Conservation (phyloP, 2,888 invertebrate species). For the Chaitophorus viminalis region DNA sequence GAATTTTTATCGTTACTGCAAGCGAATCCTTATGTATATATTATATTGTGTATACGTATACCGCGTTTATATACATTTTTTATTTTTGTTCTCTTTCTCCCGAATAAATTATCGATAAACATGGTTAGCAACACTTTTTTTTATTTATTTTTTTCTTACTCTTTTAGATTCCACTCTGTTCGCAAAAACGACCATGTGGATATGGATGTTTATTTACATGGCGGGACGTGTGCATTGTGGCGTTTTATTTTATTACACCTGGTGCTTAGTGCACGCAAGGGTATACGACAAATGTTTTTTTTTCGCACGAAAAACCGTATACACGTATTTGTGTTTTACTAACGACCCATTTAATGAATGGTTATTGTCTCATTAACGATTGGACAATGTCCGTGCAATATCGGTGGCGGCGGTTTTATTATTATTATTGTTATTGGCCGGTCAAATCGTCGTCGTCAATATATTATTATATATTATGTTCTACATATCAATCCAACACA, state of each 20-base stretch:
- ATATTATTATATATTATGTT: not conserved
- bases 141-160: not conserved
- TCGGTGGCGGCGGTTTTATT: not conserved
- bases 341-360: conserved; percentile 2
- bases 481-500: not conserved
- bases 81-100: not conserved
- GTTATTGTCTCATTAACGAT: conserved; percentile 30
- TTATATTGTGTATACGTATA: not conserved
- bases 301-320: not conserved
- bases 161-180: conserved; percentile 38
- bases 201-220: conserved; percentile 35
- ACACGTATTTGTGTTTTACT: not conserved
- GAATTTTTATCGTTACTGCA: conserved; percentile 8
- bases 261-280: not conserved
- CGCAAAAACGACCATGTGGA: conserved; percentile 1
- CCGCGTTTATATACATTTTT: not conserved
- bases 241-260: conserved; percentile 50
- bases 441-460: not conserved
- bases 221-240: not conserved
- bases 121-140: conserved; percentile 38
- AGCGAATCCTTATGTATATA: not conserved
- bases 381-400: not conserved
- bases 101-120: conserved; percentile 53
- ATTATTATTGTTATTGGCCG: conserved; percentile 10
- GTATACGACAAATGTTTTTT: not conserved